Base-by-base conservation (phyloP, 2,113 vertebrate species). In the Podiceps cristatus region DNA sequence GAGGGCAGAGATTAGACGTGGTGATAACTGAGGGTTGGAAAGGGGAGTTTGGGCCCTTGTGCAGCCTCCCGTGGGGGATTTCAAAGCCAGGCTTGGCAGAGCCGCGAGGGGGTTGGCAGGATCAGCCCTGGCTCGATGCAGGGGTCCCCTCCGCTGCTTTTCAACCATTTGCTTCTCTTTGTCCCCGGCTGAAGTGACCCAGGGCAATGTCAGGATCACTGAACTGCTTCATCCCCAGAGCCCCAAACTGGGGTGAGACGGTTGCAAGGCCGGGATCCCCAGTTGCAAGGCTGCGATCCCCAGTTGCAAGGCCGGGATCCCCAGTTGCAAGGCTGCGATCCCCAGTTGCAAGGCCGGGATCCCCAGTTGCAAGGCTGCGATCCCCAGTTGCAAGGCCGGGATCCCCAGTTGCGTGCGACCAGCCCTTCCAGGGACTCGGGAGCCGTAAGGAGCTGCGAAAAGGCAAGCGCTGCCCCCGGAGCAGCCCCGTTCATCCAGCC, bases 201-300 rank as follows among this genome's bases (percentile, higher is more conserved):
- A 22, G 37, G 29, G 18, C 50, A 42, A 11, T 0, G 0, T 9
- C 35, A 27, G 63, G 10, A 7, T 37, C 6, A 1, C n/a, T 67
- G 73, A 44, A 11, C 35, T 28, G 45, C 64, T 66, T 52, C 55
- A 28, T 14, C 28, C 44, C 67, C 47, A 25, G n/a, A 63, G 33
- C 59, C 55, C 55, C 52, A 72, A 73, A 15, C 3, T 2, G 2
- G 56, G 11, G 20, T 17, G 59, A 90, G 52, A 10, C 0, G 1
- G 0, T 9, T 42, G 17, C 55, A 45, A 52, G 24, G 4, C 33
- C 27, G 53, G n/a, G 45, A 19, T 42, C 7, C 56, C 75, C 40
- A 40, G 31, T 10, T 68, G 42, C 55, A 29, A 37, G 35, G 3
- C 58, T 60, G 59, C n/a, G n/a, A n/a, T n/a, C n/a, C n/a, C n/a